Base-by-base conservation (phyloP, 2,113 vertebrate genomes). In the Forbesichthys papilliferus region DNA sequence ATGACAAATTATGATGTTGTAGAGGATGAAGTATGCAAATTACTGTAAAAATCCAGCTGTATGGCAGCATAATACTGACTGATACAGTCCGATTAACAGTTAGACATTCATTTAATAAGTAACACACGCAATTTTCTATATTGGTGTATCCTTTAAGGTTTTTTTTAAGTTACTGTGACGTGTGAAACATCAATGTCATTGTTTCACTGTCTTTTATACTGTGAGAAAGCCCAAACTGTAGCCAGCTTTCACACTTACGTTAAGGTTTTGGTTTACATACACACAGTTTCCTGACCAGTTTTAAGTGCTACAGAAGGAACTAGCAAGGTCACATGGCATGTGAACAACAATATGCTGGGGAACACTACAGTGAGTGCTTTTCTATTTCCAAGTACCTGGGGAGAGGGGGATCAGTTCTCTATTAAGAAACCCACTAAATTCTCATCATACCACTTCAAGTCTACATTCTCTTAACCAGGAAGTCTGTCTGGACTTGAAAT, bases 361-460 rank as follows among this genome's bases (percentile, higher is more conserved):
- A 61, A 48, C 6, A 53, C 1, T 46, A 77, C 60, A 68, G 47
- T 48, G n/a, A 56, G 62, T 66, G 33, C 49, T 16, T 34, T 58
- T 63, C 69, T 67, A 80, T 69, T 79, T 83, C 48, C 55, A 77
- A 73, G 74, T 59, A 72, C 69, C 14, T 68, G 54, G 68, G 49
- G 68, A 68, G 20, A 1, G 20, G 20, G 20, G 18, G 47, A 68
- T 63, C 71, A 86, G 77, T 72, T 56, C 70, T 79, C 74, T 61
- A 68, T 83, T 84, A 71, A 69, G 48, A 42, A 69, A 68, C 49
- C 51, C 60, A 83, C 77, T 65, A 85, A 69, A 80, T 84, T 64
- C 79, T 61, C 80, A 56, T 75, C 48, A 48, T 64, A 48, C 71
- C 69, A 57, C 67, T 61, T 73, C 9, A 3, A 47, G 54, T 79